phyloP scores from a whole-genome alignment of 2,113 vertebrate genomes.

The Rhynchopsitta pachyrhyncha region DNA sequence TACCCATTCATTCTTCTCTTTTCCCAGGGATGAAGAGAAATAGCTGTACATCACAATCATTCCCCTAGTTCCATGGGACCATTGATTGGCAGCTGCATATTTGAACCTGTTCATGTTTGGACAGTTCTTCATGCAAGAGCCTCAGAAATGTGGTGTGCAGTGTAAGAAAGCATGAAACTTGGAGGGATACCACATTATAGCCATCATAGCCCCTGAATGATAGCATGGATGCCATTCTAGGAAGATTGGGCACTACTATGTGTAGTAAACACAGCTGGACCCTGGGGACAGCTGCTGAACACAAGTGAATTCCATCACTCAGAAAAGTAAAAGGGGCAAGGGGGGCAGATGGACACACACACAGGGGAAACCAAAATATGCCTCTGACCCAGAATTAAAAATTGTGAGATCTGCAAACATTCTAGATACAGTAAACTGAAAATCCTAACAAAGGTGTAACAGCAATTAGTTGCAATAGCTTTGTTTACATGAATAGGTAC shows the following conservation, averaged over 20 bases:
- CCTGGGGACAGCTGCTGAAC: not conserved
- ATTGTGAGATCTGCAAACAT: not conserved
- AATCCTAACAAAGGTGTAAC: not conserved
- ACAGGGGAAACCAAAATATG: not conserved
- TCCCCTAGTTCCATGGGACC: not conserved
- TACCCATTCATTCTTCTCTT: not conserved
- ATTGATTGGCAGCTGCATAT: not conserved
- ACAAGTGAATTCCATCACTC: not conserved
- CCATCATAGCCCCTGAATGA: not conserved
- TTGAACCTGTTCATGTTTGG: not conserved
- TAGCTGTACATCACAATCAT: not conserved
- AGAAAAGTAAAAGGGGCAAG: not conserved
- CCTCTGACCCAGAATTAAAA: not conserved
- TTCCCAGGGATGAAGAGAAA: not conserved
- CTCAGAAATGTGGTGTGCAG: not conserved
- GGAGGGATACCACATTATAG: not conserved
- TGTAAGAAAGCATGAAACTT: not conserved
- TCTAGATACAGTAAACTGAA: not conserved
- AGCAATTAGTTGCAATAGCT: not conserved
- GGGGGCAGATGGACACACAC: not conserved
- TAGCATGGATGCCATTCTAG: not conserved
- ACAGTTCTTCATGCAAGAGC: not conserved
- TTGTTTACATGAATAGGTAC: accelerated
- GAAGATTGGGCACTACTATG: not conserved
- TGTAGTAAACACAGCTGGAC: not conserved